Evolutionary conservation across 2,797 vertebrate species (phyloP), one percentile per base, ranked within the genome.

Genomic region (Eulemur mongoz): DNA sequence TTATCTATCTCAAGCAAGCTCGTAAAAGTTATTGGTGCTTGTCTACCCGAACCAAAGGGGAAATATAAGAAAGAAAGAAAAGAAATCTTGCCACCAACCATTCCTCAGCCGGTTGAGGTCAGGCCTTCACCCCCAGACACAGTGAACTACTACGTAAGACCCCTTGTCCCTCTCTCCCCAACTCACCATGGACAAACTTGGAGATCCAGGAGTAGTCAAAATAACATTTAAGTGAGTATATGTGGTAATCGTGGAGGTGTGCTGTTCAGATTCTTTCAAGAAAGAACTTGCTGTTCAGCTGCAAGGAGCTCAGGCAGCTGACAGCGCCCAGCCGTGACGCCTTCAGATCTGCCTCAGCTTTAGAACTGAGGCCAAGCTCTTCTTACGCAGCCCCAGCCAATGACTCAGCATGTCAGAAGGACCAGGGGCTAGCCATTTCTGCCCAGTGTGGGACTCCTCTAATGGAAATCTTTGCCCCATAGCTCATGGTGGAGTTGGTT

Each of bases 1-100:
- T 76, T 83, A 83, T 87, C 57, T 83, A 83, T 87, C 57, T 86
- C 78, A 80, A 94, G 63, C 45, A 96, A 91, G 89, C 80, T 92
- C 61, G 89, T 83, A 89, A 96, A 94, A 54, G 10, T 67, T 84
- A 54, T 27, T 89, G 20, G n/a, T 61, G 96, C 73, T 90, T 76
- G 67, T 35, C 65, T 38, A 8, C 43, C 10, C 12, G 52, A 87
- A 48, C 12, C 13, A 90, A 91, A 89, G 54, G 27, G 10, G 7
- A 25, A n/a, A 52, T 67, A 35, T 43, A 79, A 92, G 69, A 35
- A 88, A 67, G 25, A 73, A 54, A 67, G 48, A 13, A 63, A 61
- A 57, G 54, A 63, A 95, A 83, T 86, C 27, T 94, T 91, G 45
- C 69, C 23, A 89, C 89, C 48, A 89, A 81, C 57, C 45, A 79